Evolutionary conservation across 2,113 vertebrate genomes (phyloP).

Genomic region (Halcyon senegalensis): DNA sequence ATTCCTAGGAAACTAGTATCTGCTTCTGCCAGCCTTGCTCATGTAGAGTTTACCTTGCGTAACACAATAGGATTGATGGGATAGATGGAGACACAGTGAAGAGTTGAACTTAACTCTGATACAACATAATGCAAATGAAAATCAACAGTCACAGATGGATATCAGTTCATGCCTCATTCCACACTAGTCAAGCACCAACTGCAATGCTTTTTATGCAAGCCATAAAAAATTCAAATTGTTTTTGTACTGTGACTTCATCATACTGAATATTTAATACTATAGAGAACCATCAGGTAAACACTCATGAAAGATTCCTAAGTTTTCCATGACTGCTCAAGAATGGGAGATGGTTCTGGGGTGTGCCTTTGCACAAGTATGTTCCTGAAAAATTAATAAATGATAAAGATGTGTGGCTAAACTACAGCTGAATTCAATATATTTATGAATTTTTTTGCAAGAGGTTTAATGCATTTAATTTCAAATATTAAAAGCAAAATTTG

Average conservation of each 20-base stretch:
- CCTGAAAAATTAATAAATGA: not conserved
- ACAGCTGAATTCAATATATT: not conserved
- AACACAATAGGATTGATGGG: not conserved
- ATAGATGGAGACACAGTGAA: not conserved
- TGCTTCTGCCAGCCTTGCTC: not conserved
- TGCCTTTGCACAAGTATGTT: not conserved
- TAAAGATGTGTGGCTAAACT: not conserved
- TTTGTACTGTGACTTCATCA: not conserved
- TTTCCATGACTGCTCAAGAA: not conserved
- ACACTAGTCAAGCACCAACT: not conserved
- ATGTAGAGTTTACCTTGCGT: not conserved
- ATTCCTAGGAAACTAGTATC: not conserved
- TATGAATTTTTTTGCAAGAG: not conserved
- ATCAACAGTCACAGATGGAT: not conserved
- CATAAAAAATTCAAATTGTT: conserved; percentile 24
- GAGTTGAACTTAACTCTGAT: not conserved
- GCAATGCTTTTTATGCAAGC: not conserved
- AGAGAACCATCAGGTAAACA: not conserved
- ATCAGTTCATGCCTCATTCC: conserved; percentile 2
- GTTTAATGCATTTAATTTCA: not conserved
- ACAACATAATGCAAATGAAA: not conserved
- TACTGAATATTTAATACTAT: not conserved
- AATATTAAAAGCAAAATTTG: not conserved
- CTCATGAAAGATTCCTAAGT: not conserved
- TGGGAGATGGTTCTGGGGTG: not conserved